Conservation (phyloP, 2,888 invertebrate genomes). For the Apotomis capreana region DNA sequence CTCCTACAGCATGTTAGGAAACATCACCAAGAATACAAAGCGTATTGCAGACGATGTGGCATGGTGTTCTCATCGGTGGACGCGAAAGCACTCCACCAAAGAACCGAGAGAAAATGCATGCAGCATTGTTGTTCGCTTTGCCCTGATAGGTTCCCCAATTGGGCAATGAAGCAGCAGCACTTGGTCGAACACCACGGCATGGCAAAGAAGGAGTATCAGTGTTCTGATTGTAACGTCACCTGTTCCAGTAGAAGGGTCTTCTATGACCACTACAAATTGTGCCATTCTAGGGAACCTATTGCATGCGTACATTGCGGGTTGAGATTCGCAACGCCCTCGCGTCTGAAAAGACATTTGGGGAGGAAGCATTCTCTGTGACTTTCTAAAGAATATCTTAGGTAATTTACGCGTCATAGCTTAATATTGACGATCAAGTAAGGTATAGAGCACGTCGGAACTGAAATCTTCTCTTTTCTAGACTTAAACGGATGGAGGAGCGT, state of each 20-base stretch:
- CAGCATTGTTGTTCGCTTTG: conserved; percentile 43
- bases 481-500: not conserved
- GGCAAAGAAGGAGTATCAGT: conserved; percentile 37
- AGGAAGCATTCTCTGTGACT: conserved; percentile 44
- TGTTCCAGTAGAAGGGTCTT: conserved; percentile 44
- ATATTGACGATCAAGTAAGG: not conserved
- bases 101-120: conserved; percentile 43
- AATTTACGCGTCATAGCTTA: not conserved
- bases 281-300: conserved; percentile 45
- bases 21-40: conserved; percentile 44
- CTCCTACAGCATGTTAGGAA: conserved; percentile 40
- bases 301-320: conserved; percentile 47
- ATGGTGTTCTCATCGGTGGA: conserved; percentile 37
- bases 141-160: conserved; percentile 45
- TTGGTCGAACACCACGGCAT: conserved; percentile 42
- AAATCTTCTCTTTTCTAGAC: conserved; percentile 33
- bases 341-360: conserved; percentile 46
- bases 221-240: conserved; percentile 43
- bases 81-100: conserved; percentile 36
- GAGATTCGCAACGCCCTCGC: conserved; percentile 43
- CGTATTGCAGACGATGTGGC: conserved; percentile 45
- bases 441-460: conserved; percentile 6
- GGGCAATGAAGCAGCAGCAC: conserved; percentile 46
- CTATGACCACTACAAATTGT: conserved; percentile 47
- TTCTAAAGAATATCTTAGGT: not conserved